A percentile compares a stretch with the other conserved stretches of the same genome.
phyloP scores from a whole-genome alignment of 2,888 invertebrate genomes.

The Bellardia pandia region DNA sequence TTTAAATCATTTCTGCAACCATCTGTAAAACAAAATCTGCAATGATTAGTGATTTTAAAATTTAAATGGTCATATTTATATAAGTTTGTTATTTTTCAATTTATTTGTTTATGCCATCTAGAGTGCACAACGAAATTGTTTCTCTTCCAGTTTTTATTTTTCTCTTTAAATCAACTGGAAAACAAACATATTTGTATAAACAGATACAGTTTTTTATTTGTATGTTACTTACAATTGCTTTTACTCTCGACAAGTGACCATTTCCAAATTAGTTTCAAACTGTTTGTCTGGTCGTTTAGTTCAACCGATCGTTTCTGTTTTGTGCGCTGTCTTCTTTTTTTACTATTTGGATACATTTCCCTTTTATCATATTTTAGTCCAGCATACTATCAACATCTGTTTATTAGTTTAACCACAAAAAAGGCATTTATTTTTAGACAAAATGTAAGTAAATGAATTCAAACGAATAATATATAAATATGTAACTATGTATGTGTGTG shows the following conservation, averaged over 20 bases:
- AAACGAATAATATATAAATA: not conserved
- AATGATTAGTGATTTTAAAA: slow-evolving; percentile 22
- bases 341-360: slow-evolving; percentile 46
- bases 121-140: slow-evolving; percentile 7
- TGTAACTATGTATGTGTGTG: too few relatives aligned
- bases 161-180: slow-evolving; percentile 53
- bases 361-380: slow-evolving; percentile 38
- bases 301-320: slow-evolving; percentile 41
- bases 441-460: slow-evolving; percentile 65
- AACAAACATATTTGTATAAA: slow-evolving; percentile 13
- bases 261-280: slow-evolving; percentile 67
- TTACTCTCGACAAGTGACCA: slow-evolving; percentile 59
- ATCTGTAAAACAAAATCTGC: slow-evolving; percentile 42
- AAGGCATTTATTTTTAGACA: slow-evolving; percentile 65
- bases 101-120: slow-evolving; percentile 18
- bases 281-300: slow-evolving; percentile 53
- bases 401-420: slow-evolving; percentile 52
- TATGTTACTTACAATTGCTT: slow-evolving; percentile 41
- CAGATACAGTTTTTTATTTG: not conserved
- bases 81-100: not conserved
- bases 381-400: slow-evolving; percentile 46
- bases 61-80: slow-evolving; percentile 5
- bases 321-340: slow-evolving; percentile 23
- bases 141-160: slow-evolving; percentile 35
- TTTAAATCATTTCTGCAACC: slow-evolving; percentile 27